Base-by-base conservation (phyloP, 2,113 vertebrate species). In the Eleginops maclovinus region DNA sequence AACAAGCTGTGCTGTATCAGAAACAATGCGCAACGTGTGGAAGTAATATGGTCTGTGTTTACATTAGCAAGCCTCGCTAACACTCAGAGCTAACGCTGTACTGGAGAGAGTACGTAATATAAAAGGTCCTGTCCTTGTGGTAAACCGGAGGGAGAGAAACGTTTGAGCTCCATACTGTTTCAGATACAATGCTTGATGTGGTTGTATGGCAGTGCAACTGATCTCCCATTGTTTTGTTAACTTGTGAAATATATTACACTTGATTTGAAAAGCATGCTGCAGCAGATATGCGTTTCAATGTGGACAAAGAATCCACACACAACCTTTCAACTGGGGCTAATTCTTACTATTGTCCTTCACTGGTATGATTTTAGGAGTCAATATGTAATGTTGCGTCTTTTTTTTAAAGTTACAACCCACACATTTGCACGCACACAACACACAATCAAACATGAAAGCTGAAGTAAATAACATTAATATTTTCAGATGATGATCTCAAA, bases 391-490 rank as follows among this genome's bases (percentile, higher is more conserved):
- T 3, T 53, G 46, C 1, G 1, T 60, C 9, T 28, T 59, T 53
- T 51, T 49, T 72, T 55, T 16, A 10, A 65, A 47, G 53, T 72
- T 3, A 58, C 41, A 56, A 12, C 51, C 28, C 43, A 26, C 46
- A 10, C 11, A 54, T 10, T 36, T 1, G 12, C n/a, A 74, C n/a
- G n/a, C n/a, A n/a, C n/a, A n/a, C n/a, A n/a, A n/a, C 15, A 59
- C 2, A 46, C 47, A 15, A 1, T 49, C n/a, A 16, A 41, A 16
- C 22, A 71, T 49, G 22, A 36, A 58, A 68, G 47, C 46, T 15
- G 11, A 65, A 41, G 15, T 28, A 21, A 46, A 70, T 49, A 66
- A 58, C 22, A 75, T 64, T 31, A 60, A 53, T 54, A 70, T 54
- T 41, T 13, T 21, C 31, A 36, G 54, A 71, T 7, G 12, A 19